Conservation (phyloP, 92 coral and sea anemone genomes). For the Parazoanthus atlanticus region DNA sequence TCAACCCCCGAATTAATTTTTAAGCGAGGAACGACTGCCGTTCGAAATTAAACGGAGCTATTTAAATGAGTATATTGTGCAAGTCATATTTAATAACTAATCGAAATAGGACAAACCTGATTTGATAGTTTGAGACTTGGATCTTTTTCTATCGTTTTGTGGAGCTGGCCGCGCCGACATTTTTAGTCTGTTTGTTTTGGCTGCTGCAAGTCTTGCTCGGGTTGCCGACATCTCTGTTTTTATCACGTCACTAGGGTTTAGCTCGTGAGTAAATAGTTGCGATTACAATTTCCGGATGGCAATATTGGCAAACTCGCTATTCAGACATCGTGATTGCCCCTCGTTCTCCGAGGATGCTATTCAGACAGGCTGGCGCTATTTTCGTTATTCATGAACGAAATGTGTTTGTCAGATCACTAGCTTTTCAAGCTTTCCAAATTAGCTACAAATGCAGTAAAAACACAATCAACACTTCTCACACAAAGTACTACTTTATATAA, state of each 20-base stretch:
- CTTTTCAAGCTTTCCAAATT: neutral
- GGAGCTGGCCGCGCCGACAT: neutral
- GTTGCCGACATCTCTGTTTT: constrained; percentile 6
- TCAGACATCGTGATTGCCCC: neutral
- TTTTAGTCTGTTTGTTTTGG: constrained; percentile 11
- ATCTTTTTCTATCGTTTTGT: neutral
- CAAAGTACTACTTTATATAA: neutral
- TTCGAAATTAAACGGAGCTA: neutral
- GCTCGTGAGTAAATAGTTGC: neutral
- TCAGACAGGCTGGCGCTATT: neutral
- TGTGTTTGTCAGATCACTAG: neutral
- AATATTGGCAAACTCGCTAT: neutral
- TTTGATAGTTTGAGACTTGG: neutral
- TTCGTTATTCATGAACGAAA: neutral
- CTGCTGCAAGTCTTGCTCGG: constrained; percentile 24
- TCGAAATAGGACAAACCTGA: neutral
- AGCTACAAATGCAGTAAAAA: neutral
- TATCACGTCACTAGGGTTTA: neutral
- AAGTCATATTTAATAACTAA: too few species aligned
- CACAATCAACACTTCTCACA: neutral
- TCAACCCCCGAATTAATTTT: neutral
- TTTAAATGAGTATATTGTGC: neutral
- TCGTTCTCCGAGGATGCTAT: too few species aligned
- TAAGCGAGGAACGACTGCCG: neutral
- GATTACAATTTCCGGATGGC: constrained; percentile 1